A percentile compares a stretch with the other conserved stretches of the same genome.
These are phyloP conservation scores for Drosophila subquinaria DNA, from an alignment of 2,888 invertebrate genomes.

Conservation along the genomic window DNA sequence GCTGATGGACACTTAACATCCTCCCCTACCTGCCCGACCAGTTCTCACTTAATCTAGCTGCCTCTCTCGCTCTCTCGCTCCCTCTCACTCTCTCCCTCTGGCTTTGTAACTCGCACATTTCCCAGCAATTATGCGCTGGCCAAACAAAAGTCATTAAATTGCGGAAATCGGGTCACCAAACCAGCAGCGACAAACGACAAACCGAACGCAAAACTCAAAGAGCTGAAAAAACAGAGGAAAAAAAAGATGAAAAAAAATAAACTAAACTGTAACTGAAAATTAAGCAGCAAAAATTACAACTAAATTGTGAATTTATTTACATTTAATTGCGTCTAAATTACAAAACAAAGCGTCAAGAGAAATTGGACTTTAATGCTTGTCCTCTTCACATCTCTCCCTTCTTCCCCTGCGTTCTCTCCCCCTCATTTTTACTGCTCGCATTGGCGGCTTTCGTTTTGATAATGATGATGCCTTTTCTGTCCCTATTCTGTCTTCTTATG, in stretches of 20 bases:
- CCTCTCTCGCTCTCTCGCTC: background rate
- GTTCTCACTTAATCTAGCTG: slow-evolving; percentile 15
- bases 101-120: slow-evolving; percentile 49
- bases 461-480: slow-evolving; percentile 48
- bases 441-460: slow-evolving; percentile 57
- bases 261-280: slow-evolving; percentile 55
- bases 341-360: slow-evolving; percentile 55
- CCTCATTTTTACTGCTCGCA: background rate
- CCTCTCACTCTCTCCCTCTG: background rate
- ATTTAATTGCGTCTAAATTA: slow-evolving; percentile 79
- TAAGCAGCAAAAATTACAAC: slow-evolving; percentile 62
- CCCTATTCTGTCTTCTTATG: slow-evolving; percentile 2
- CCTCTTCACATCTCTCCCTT: background rate
- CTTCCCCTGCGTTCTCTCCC: background rate
- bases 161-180: slow-evolving; percentile 80
- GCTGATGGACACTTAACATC: slow-evolving; percentile 60
- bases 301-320: slow-evolving; percentile 80
- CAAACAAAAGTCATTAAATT: slow-evolving; percentile 80
- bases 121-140: slow-evolving; percentile 79
- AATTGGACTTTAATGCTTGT: slow-evolving; percentile 58
- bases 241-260: slow-evolving; percentile 19
- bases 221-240: slow-evolving; percentile 28
- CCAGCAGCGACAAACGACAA: slow-evolving; percentile 40
- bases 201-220: slow-evolving; percentile 49
- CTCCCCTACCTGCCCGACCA: slow-evolving; percentile 32